These are phyloP conservation scores for Prorops nasuta DNA, from an alignment of 1,140 invertebrate genomes.

Conservation along the genomic window DNA sequence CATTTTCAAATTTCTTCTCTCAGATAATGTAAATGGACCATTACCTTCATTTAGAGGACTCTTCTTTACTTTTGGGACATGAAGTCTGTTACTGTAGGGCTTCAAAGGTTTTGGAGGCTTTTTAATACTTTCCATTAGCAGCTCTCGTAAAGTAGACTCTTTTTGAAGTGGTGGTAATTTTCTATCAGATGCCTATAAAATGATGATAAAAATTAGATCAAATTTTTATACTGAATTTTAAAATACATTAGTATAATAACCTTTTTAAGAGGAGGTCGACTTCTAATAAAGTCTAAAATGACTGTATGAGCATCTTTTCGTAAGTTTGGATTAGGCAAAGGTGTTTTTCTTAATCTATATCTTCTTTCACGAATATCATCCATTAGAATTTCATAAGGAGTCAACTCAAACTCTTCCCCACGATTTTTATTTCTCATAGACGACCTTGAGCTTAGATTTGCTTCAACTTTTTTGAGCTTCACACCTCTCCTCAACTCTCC, in stretches of 20 bases:
- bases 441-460: constrained; percentile 53
- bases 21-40: too few species aligned
- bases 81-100: constrained; percentile 47
- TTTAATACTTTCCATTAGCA: constrained; percentile 85
- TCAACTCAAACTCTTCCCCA: constrained; percentile 86
- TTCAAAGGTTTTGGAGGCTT: constrained; percentile 69
- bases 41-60: constrained; percentile 7
- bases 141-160: constrained; percentile 76
- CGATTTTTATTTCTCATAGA: not conserved
- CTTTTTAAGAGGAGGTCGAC: constrained; percentile 89
- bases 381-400: constrained; percentile 97
- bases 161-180: constrained; percentile 73
- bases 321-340: constrained; percentile 65
- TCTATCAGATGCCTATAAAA: constrained; percentile 73
- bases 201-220: constrained; percentile 20
- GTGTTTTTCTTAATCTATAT: constrained; percentile 75
- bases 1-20: too few species aligned
- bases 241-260: constrained; percentile 54
- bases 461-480: constrained; percentile 86
- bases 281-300: constrained; percentile 95
- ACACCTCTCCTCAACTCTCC: constrained; percentile 81
- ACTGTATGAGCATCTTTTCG: constrained; percentile 93
- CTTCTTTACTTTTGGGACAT: constrained; percentile 9
- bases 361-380: constrained; percentile 89
- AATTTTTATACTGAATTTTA: constrained; percentile 9